A percentile compares a stretch with the other conserved stretches of the same genome.
Conservation (phyloP, 2,888 invertebrate genomes). For the Petrophora chlorosata region DNA sequence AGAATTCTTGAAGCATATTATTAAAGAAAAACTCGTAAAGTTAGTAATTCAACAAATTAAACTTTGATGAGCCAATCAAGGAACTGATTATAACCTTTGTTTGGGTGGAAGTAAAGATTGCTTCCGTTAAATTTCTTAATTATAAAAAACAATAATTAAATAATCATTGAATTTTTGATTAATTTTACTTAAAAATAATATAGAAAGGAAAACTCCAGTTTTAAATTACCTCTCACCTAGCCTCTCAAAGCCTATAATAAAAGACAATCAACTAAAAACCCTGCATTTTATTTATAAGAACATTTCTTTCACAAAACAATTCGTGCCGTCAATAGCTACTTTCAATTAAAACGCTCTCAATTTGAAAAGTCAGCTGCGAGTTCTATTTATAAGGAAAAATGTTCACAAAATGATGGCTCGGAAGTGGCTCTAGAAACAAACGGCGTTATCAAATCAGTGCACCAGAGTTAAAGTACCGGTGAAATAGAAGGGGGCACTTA, state of each 20-base stretch:
- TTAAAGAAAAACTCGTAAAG: constrained; percentile 37
- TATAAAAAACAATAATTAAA: too few relatives aligned
- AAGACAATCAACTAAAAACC: too few relatives aligned
- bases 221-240: too few relatives aligned
- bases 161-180: too few relatives aligned
- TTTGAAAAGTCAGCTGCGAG: constrained; percentile 41
- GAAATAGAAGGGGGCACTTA: constrained; percentile 80
- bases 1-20: too few relatives aligned
- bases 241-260: too few relatives aligned
- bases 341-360: constrained; percentile 54
- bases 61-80: constrained; percentile 55
- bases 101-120: constrained; percentile 46
- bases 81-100: constrained; percentile 58
- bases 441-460: constrained; percentile 83
- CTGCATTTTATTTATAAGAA: background rate
- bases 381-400: constrained; percentile 57
- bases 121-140: constrained; percentile 41
- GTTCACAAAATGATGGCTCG: constrained; percentile 64
- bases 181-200: too few relatives aligned
- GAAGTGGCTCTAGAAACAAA: constrained; percentile 77
- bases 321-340: constrained; percentile 13
- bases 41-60: constrained; percentile 36
- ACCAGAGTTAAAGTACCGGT: constrained; percentile 79
- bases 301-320: constrained; percentile 2
- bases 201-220: too few relatives aligned